These are phyloP conservation scores for Ostrea denselamellosa DNA, from an alignment of 1,140 invertebrate species.

Conservation along the genomic window DNA sequence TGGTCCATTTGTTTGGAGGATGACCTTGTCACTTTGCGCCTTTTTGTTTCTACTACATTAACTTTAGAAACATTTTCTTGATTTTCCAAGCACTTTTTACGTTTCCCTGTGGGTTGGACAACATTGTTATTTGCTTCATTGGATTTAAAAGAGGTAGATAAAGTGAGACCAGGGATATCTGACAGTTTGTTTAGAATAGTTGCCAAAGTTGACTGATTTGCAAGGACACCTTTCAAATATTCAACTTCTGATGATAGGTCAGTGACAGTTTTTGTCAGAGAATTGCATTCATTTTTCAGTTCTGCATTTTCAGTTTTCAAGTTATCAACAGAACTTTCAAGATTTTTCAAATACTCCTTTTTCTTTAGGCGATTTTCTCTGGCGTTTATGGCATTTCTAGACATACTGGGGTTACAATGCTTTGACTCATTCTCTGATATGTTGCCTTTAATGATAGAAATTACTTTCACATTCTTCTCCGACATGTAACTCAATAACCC, in stretches of 20 bases:
- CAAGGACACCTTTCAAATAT: conserved; percentile 74
- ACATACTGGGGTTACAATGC: conserved; percentile 38
- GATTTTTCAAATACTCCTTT: conserved; percentile 69
- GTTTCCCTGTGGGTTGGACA: not conserved
- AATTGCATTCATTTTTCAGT: conserved; percentile 56
- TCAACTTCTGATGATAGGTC: conserved; percentile 67
- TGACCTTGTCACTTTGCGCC: conserved; percentile 15
- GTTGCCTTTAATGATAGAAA: not conserved
- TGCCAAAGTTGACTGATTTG: conserved; percentile 74
- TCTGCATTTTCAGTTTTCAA: conserved; percentile 63
- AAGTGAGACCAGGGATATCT: conserved; percentile 62
- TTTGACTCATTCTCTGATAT: not conserved
- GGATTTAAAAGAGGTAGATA: conserved; percentile 62
- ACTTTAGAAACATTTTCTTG: not conserved
- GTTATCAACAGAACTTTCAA: conserved; percentile 67
- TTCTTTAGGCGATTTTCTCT: conserved; percentile 74
- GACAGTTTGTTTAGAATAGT: conserved; percentile 70
- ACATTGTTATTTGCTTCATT: conserved; percentile 55
- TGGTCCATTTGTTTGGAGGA: not conserved
- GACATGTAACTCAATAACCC: conserved; percentile 3
- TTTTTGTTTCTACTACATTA: not conserved
- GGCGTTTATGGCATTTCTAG: conserved; percentile 73
- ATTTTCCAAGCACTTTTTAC: conserved; percentile 26
- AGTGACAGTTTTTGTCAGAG: conserved; percentile 54
- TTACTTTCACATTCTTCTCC: not conserved